Evolutionary conservation across 2,797 vertebrate genomes (phyloP).

Genomic region (Spea hammondii): DNA sequence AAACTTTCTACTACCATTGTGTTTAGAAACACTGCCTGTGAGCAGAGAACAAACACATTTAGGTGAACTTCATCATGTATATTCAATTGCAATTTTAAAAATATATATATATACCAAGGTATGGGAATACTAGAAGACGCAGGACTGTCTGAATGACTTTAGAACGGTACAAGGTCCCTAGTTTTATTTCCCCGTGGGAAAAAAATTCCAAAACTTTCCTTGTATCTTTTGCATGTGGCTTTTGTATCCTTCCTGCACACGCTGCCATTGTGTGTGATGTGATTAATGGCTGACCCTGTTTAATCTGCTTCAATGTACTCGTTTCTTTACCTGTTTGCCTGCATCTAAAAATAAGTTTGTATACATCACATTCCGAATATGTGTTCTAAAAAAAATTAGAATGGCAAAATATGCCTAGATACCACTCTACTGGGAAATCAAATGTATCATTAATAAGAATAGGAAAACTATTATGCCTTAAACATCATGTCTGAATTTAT

Average conservation of each 20-base stretch:
- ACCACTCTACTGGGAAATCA: too few relatives aligned
- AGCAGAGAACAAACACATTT: too few relatives aligned
- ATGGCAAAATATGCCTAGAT: not conserved
- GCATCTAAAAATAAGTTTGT: not conserved
- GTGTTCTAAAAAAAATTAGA: not conserved
- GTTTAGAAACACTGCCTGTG: too few relatives aligned
- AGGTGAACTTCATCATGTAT: too few relatives aligned
- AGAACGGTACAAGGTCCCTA: not conserved
- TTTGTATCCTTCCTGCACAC: not conserved
- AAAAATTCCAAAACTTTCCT: constrained; percentile 1
- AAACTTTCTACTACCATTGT: too few relatives aligned
- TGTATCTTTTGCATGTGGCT: not conserved
- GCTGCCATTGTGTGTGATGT: not conserved
- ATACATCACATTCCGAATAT: not conserved
- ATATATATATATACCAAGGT: too few relatives aligned
- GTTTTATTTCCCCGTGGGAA: not conserved
- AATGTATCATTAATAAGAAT: too few relatives aligned
- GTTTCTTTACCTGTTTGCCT: not conserved
- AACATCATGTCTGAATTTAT: too few relatives aligned
- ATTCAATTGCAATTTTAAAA: too few relatives aligned
- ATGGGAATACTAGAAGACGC: not conserved
- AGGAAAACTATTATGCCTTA: too few relatives aligned
- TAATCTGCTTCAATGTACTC: not conserved
- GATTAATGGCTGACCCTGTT: constrained; percentile 7
- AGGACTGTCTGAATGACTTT: not conserved